phyloP scores from a whole-genome alignment of 2,113 vertebrate species.

The Tringa solitaria region DNA sequence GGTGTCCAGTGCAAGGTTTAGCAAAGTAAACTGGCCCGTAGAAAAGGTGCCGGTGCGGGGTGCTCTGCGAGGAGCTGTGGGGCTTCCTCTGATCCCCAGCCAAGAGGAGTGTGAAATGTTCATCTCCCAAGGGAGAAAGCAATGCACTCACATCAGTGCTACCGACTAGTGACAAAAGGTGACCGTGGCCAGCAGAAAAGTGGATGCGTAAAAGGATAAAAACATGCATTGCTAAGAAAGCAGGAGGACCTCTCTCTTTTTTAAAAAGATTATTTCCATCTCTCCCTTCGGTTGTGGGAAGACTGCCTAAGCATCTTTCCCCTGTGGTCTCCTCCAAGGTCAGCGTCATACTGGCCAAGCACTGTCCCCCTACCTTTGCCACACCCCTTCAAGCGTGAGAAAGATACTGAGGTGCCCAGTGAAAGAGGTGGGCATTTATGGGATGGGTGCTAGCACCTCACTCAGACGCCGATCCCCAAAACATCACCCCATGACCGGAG shows the following conservation, averaged over 20 bases:
- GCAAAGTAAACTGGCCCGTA: neutral
- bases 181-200: neutral
- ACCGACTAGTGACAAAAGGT: neutral
- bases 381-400: neutral
- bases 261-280: neutral
- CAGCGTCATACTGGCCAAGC: neutral
- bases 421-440: neutral
- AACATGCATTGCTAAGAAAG: neutral
- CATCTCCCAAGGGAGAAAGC: neutral
- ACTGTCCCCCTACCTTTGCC: neutral
- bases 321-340: neutral
- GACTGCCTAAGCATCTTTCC: neutral
- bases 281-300: neutral
- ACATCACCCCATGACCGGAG: accelerated
- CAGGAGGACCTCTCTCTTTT: neutral
- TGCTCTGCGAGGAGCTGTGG: neutral
- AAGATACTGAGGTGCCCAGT: neutral
- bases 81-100: neutral
- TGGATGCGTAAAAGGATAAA: neutral
- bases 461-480: neutral
- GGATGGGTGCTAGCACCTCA: neutral
- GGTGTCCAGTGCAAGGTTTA: neutral
- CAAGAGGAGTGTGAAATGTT: neutral
- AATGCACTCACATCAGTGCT: neutral
- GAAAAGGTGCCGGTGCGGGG: neutral